Percentiles rank a stretch among this genome's conserved stretches.
phyloP scores from a whole-genome alignment of 1,140 invertebrate species.

The Ceratina japonica region DNA sequence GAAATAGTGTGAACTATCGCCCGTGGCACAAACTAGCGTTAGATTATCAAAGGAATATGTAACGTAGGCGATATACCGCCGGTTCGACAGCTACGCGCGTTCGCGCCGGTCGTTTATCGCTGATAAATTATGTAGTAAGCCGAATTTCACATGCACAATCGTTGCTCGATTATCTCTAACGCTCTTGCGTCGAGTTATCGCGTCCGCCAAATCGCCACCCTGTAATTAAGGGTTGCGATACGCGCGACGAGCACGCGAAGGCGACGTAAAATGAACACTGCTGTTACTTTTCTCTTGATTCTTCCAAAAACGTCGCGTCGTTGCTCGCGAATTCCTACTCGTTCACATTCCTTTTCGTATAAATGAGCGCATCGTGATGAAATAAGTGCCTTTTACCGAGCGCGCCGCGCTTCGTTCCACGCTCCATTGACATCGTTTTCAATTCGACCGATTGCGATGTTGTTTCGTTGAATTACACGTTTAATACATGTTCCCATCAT shows the following conservation, averaged over 20 bases:
- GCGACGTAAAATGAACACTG: not conserved
- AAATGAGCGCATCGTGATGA: not conserved
- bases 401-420: not conserved
- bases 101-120: not conserved
- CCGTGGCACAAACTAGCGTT: slow-evolving; percentile 42
- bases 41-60: slow-evolving; percentile 48
- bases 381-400: slow-evolving; percentile 2
- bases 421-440: not conserved
- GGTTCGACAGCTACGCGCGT: not conserved
- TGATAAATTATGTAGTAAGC: slow-evolving; percentile 18
- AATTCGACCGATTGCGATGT: not conserved
- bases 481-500: not conserved
- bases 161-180: slow-evolving; percentile 8
- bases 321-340: slow-evolving; percentile 15
- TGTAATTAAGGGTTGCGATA: not conserved
- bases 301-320: not conserved
- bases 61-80: slow-evolving; percentile 26
- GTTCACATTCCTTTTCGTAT: slow-evolving; percentile 26
- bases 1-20: not conserved
- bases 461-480: not conserved
- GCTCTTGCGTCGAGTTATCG: not conserved
- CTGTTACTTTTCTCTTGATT: too few relatives aligned
- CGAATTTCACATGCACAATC: slow-evolving; percentile 3
- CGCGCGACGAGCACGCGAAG: too few relatives aligned
- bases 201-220: not conserved